Conservation (phyloP, 2,888 invertebrate genomes). For the Brachyopa scutellaris region DNA sequence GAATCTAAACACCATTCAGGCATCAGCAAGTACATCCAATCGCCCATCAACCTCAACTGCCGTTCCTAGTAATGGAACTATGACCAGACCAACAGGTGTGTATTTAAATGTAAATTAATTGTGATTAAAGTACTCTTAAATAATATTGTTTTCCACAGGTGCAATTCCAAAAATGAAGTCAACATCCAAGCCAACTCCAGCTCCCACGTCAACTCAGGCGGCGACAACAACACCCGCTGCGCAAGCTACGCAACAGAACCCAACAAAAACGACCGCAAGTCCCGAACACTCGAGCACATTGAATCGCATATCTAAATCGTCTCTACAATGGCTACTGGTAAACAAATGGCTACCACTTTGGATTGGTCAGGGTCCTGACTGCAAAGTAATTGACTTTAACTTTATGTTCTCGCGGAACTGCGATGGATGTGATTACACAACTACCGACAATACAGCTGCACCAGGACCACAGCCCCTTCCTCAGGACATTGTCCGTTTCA, state of each 20-base stretch:
- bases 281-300: conserved; percentile 78
- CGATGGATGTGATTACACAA: conserved; percentile 79
- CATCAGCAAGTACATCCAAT: conserved; percentile 1
- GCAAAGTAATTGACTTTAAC: conserved; percentile 83
- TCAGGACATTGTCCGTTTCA: conserved; percentile 80
- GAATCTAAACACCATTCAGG: conserved; percentile 41
- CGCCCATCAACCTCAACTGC: conserved; percentile 34
- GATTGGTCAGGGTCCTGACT: conserved; percentile 84
- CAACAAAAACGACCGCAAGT: conserved; percentile 51
- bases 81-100: conserved; percentile 55
- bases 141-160: conserved; percentile 72
- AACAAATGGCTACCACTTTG: conserved; percentile 86
- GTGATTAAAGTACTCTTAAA: too few species aligned
- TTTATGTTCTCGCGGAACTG: conserved; percentile 82
- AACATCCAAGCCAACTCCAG: conserved; percentile 44
- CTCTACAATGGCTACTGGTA: conserved; percentile 86
- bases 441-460: conserved; percentile 75
- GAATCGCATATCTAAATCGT: conserved; percentile 84
- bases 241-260: conserved; percentile 34
- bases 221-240: conserved; percentile 6
- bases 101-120: background rate
- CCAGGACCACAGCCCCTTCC: conserved; percentile 78
- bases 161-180: conserved; percentile 79
- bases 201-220: conserved; percentile 17
- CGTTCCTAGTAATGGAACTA: conserved; percentile 17